These are phyloP conservation scores for Siphonodentalium dalli DNA, from an alignment of 2,888 invertebrate genomes.

Conservation along the genomic window DNA sequence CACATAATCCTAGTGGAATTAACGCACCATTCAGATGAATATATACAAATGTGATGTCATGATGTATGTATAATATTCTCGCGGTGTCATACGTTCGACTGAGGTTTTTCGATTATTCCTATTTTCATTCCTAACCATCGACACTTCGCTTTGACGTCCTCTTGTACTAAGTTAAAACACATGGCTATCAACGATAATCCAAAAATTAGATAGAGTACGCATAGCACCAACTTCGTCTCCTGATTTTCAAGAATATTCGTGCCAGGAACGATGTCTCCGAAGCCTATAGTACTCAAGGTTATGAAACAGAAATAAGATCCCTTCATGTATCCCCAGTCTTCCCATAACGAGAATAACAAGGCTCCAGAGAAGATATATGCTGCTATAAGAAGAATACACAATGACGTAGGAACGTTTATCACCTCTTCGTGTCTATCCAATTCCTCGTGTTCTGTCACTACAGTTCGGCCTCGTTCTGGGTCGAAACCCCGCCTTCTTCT, in stretches of 20 bases:
- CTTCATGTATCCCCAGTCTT: conserved; percentile 56
- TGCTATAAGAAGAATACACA: conserved; percentile 60
- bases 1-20: no score
- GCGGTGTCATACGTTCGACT: no score
- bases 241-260: conserved; percentile 48
- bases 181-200: conserved; percentile 67
- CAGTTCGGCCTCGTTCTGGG: conserved; percentile 43
- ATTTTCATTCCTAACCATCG: conserved; percentile 63
- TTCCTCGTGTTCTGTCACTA: conserved; percentile 32
- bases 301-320: conserved; percentile 65
- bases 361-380: conserved; percentile 62
- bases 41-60: no score
- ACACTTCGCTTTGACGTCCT: conserved; percentile 65
- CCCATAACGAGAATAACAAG: conserved; percentile 61
- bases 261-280: conserved; percentile 61
- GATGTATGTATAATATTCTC: no score
- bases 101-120: conserved; percentile 64
- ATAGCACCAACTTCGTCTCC: conserved; percentile 59
- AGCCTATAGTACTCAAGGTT: conserved; percentile 63
- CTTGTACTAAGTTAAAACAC: conserved; percentile 67
- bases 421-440: conserved; percentile 49
- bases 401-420: conserved; percentile 61
- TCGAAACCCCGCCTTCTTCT: conserved; percentile 41
- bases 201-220: conserved; percentile 64
- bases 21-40: no score